Conservation (phyloP, 2,888 invertebrate genomes). For the Drosophila neotestacea region DNA sequence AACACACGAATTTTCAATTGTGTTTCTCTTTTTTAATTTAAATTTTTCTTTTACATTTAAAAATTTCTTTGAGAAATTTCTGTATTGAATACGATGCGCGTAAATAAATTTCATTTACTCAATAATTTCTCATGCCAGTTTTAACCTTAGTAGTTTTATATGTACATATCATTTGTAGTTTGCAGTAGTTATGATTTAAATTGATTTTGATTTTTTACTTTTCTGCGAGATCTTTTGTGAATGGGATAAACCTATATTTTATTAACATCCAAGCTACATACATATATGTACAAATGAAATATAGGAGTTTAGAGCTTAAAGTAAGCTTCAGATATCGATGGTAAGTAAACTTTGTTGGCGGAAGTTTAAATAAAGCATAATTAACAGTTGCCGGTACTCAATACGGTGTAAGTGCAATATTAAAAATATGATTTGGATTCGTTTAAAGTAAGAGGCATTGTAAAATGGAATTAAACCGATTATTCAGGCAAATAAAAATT, state of each 20-base stretch:
- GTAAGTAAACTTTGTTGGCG: not conserved
- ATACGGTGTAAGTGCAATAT: not conserved
- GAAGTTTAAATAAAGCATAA: not conserved
- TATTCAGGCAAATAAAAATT: not conserved
- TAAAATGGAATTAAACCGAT: too few species aligned
- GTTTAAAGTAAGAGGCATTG: too few species aligned
- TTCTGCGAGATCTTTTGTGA: slow-evolving; percentile 72
- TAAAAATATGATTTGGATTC: too few species aligned
- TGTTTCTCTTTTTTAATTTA: slow-evolving; percentile 5
- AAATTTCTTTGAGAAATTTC: slow-evolving; percentile 59
- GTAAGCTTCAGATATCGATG: not conserved
- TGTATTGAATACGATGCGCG: slow-evolving; percentile 54
- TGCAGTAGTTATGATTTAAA: slow-evolving; percentile 42
- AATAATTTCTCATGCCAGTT: slow-evolving; percentile 31
- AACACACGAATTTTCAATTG: slow-evolving; percentile 28
- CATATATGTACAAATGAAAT: slow-evolving; percentile 55
- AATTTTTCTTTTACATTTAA: slow-evolving; percentile 26
- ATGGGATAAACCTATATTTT: slow-evolving; percentile 47
- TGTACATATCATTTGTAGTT: slow-evolving; percentile 49
- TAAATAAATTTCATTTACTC: slow-evolving; percentile 37
- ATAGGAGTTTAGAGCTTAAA: slow-evolving; percentile 13
- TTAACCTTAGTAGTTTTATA: slow-evolving; percentile 54
- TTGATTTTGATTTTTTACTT: slow-evolving; percentile 45
- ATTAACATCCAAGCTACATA: slow-evolving; percentile 7
- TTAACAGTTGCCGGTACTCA: not conserved